Evolutionary conservation across 2,113 vertebrate genomes (phyloP).

Genomic region (Sclerurus mexicanus): DNA sequence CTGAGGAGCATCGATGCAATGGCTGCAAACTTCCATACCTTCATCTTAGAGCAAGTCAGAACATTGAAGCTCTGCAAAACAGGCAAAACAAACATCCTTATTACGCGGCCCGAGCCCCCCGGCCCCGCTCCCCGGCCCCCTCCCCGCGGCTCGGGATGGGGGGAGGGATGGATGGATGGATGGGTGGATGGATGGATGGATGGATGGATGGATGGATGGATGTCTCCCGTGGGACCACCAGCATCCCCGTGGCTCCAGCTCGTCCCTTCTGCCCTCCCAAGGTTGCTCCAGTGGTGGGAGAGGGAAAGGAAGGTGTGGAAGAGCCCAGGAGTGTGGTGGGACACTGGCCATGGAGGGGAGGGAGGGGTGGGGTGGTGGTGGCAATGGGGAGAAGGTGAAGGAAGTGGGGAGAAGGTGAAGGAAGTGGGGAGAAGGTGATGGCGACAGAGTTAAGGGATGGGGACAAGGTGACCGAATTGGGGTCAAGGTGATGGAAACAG

Average conservation of each 20-base stretch:
- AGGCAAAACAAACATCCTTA: slow-evolving; percentile 58
- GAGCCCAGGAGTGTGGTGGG: neutral
- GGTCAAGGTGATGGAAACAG: neutral
- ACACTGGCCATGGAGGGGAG: neutral
- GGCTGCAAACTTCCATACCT: slow-evolving; percentile 92
- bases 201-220: accelerated
- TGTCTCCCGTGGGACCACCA: accelerated
- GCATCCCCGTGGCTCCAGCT: neutral
- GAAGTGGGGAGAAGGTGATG: too few species aligned
- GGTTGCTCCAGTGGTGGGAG: accelerated
- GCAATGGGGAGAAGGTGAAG: neutral
- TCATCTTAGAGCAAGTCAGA: slow-evolving; percentile 90
- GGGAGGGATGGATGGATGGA: accelerated
- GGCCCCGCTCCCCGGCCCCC: neutral
- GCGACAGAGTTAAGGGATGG: too few species aligned
- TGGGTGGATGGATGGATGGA: accelerated
- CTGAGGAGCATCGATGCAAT: slow-evolving; percentile 87
- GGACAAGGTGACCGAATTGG: neutral
- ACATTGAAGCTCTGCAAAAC: slow-evolving; percentile 87
- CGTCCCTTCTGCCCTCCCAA: accelerated
- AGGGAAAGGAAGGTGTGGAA: neutral
- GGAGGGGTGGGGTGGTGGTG: neutral
- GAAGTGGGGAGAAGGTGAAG: too few species aligned
- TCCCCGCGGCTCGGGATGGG: accelerated
- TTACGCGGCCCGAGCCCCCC: accelerated